Conservation (phyloP, 2,888 invertebrate genomes). For the Protodeltote pygarga region DNA sequence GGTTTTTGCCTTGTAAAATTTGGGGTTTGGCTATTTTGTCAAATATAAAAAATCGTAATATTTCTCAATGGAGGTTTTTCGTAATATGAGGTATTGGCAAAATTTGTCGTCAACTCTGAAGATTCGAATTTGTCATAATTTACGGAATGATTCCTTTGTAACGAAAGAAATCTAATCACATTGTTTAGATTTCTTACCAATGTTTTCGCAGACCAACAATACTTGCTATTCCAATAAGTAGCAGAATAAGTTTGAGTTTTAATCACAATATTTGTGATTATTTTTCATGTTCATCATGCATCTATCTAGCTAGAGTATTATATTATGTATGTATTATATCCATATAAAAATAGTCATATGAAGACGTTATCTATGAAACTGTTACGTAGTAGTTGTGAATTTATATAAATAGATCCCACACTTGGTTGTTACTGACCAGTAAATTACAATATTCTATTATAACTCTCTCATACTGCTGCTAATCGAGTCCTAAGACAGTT, state of each 20-base stretch:
- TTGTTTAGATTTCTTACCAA: too few species aligned
- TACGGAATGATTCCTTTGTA: too few species aligned
- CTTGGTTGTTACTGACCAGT: constrained; percentile 51
- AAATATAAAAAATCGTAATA: too few species aligned
- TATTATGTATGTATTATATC: constrained; percentile 53
- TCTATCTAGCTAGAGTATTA: constrained; percentile 36
- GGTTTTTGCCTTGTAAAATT: too few species aligned
- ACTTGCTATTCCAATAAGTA: neutral
- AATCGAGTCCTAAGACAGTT: constrained; percentile 48
- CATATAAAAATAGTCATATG: constrained; percentile 68
- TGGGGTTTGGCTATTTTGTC: too few species aligned
- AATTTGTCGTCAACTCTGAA: too few species aligned
- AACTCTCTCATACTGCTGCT: constrained; percentile 29
- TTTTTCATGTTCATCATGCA: constrained; percentile 40
- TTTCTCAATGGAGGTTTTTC: too few species aligned
- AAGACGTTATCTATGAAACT: constrained; percentile 49
- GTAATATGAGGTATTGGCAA: too few species aligned
- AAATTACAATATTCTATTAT: constrained; percentile 29
- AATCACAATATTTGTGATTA: constrained; percentile 16
- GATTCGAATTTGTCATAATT: too few species aligned
- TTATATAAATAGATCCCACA: constrained; percentile 48
- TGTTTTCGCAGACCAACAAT: too few species aligned
- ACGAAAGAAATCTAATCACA: too few species aligned
- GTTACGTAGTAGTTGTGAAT: constrained; percentile 41
- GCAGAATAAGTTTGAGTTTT: constrained; percentile 21